Evolutionary conservation across 2,113 vertebrate genomes (phyloP).

Genomic region (Sylvietta virens): DNA sequence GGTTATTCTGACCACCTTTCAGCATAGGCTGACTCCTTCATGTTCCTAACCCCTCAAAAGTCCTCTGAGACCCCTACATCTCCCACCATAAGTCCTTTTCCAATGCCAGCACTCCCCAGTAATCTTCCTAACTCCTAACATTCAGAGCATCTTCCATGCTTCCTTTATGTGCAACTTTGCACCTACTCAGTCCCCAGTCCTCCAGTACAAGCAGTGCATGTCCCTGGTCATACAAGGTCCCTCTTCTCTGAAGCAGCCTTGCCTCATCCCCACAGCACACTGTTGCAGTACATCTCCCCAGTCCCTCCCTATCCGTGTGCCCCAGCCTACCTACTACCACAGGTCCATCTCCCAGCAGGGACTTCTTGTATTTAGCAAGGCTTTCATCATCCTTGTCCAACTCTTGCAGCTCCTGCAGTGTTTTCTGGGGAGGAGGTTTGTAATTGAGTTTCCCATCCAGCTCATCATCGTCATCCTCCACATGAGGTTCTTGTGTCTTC

Average conservation of each 20-base stretch:
- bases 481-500: constrained; percentile 67
- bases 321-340: constrained; percentile 73
- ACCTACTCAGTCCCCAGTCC: not conserved
- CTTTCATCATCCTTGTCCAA: constrained; percentile 83
- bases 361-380: constrained; percentile 79
- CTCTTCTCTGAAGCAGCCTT: not conserved
- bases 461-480: constrained; percentile 76
- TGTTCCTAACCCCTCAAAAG: not conserved
- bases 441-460: constrained; percentile 78
- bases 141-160: not conserved
- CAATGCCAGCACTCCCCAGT: fast-evolving
- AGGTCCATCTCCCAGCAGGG: constrained; percentile 74
- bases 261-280: not conserved
- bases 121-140: not conserved
- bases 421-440: constrained; percentile 81
- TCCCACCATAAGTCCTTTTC: not conserved
- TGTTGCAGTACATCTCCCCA: not conserved
- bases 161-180: not conserved
- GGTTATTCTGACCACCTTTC: not conserved
- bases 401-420: constrained; percentile 78
- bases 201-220: not conserved
- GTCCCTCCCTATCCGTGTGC: not conserved
- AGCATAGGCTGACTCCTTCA: not conserved
- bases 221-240: not conserved
- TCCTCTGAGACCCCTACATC: not conserved